Conservation (phyloP, 2,888 invertebrate genomes). For the Drosophila paranaensis region DNA sequence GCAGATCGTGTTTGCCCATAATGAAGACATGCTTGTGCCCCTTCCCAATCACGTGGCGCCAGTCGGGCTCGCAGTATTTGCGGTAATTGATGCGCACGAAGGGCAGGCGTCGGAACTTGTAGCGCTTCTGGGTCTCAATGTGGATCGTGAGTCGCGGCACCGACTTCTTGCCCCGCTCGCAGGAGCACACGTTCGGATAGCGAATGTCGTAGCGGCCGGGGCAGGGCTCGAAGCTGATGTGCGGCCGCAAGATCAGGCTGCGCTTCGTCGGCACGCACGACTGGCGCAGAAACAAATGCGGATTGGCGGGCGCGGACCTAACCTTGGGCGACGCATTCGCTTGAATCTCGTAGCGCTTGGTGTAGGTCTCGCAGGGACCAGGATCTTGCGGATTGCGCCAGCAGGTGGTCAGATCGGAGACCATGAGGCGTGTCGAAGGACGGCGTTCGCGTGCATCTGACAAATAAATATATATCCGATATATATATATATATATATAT, state of each 20-base stretch:
- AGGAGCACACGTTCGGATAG: slow-evolving; percentile 61
- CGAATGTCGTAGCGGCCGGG: slow-evolving; percentile 80
- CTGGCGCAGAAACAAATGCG: slow-evolving; percentile 56
- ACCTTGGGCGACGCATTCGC: slow-evolving; percentile 23
- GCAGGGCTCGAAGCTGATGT: slow-evolving; percentile 70
- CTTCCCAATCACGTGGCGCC: slow-evolving; percentile 75
- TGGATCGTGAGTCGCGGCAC: slow-evolving; percentile 61
- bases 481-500: background rate
- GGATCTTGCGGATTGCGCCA: slow-evolving; percentile 75
- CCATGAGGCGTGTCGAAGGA: slow-evolving; percentile 69
- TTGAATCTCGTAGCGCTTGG: slow-evolving; percentile 20
- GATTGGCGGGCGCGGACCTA: slow-evolving; percentile 22
- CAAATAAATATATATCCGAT: background rate
- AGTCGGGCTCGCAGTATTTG: slow-evolving; percentile 61
- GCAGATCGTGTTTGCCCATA: slow-evolving; percentile 47
- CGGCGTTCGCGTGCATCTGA: slow-evolving; percentile 76
- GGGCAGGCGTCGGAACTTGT: slow-evolving; percentile 74
- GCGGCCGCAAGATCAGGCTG: slow-evolving; percentile 16
- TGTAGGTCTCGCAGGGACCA: slow-evolving; percentile 68
- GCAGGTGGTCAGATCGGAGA: slow-evolving; percentile 51
- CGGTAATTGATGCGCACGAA: slow-evolving; percentile 52
- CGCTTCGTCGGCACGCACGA: slow-evolving; percentile 70
- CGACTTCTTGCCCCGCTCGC: slow-evolving; percentile 47
- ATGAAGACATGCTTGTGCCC: slow-evolving; percentile 72
- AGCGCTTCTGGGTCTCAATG: slow-evolving; percentile 76